phyloP scores from a whole-genome alignment of 2,113 vertebrate species.

The Tenebrosternarchus preto region DNA sequence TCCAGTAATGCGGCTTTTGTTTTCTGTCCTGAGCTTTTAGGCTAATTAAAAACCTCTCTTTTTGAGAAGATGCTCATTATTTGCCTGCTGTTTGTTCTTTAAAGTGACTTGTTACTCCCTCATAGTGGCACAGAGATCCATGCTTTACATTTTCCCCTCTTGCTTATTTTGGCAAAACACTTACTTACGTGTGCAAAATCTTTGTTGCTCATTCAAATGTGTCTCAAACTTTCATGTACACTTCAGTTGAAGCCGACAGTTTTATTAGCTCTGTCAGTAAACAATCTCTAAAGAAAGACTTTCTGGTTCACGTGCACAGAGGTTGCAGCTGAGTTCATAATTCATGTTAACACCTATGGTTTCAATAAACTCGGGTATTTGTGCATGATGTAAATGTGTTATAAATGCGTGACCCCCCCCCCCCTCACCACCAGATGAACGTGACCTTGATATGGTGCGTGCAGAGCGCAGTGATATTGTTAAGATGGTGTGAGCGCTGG shows the following conservation, averaged over 20 bases:
- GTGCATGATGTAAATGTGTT: constrained; percentile 6
- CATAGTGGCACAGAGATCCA: constrained; percentile 7
- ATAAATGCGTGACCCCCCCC: constrained; percentile 6
- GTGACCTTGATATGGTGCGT: constrained; percentile 36
- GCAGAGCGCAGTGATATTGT: constrained; percentile 19
- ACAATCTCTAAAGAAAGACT: background rate
- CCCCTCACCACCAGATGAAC: background rate
- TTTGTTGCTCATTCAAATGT: background rate
- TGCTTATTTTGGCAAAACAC: background rate
- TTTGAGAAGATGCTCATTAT: constrained; percentile 49
- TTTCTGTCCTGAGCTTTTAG: constrained; percentile 59
- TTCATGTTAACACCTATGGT: background rate
- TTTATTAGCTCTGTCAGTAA: background rate
- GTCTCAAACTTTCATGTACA: background rate
- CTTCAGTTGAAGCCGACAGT: background rate
- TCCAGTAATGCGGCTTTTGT: constrained; percentile 63
- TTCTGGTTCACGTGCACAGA: background rate
- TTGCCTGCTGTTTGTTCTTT: constrained; percentile 32
- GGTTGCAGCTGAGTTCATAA: background rate
- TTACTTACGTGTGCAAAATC: background rate
- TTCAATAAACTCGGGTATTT: constrained; percentile 5
- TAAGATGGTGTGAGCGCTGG: background rate
- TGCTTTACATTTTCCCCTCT: background rate
- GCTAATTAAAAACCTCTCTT: constrained; percentile 56
- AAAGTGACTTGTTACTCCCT: constrained; percentile 31